phyloP scores from a whole-genome alignment of 2,113 vertebrate species.

The Sinocyclocheilus grahami region DNA sequence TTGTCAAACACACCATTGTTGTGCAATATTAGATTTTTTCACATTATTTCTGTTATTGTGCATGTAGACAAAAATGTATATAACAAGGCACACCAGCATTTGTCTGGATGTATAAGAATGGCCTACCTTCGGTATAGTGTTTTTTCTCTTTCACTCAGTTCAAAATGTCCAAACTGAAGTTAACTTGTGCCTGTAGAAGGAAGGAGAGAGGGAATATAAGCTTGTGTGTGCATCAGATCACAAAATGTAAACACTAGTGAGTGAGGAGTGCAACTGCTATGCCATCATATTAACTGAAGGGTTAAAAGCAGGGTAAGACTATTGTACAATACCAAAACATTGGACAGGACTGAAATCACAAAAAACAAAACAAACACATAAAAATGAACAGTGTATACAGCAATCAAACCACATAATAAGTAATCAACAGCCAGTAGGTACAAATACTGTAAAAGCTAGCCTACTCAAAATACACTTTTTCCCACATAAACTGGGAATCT shows the following conservation, averaged over 20 bases:
- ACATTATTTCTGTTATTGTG: not conserved
- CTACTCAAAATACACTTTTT: too few relatives aligned
- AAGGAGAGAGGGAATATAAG: conserved; percentile 18
- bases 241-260: not conserved
- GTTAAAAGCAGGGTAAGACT: not conserved
- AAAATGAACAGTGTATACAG: too few relatives aligned
- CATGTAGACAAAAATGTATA: not conserved
- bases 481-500: too few relatives aligned
- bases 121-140: conserved; percentile 48
- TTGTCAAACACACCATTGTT: not conserved
- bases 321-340: not conserved
- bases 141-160: not conserved
- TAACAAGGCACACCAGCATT: not conserved
- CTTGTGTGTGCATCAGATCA: conserved; percentile 8
- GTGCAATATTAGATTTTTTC: not conserved
- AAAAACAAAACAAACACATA: too few relatives aligned
- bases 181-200: conserved; percentile 18
- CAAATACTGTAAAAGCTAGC: too few relatives aligned
- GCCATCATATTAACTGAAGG: not conserved
- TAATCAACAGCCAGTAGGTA: too few relatives aligned
- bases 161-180: not conserved
- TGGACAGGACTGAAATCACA: not conserved
- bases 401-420: too few relatives aligned
- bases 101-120: not conserved
- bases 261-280: too few relatives aligned